Evolutionary conservation across 2,113 vertebrate species (phyloP).

Genomic region (Scatophagus argus): DNA sequence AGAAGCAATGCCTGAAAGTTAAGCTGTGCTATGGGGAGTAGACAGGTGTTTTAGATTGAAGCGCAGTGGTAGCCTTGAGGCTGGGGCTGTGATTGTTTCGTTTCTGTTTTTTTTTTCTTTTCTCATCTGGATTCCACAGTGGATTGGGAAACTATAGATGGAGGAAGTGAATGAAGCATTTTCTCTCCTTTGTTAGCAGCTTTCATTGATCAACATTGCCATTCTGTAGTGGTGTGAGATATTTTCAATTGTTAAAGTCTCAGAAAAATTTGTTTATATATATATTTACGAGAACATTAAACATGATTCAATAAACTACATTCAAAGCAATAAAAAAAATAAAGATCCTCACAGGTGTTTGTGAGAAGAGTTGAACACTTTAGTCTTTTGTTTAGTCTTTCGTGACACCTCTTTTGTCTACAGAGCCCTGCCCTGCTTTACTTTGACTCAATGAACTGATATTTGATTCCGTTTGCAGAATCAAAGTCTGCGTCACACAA

Average conservation of each 20-base stretch:
- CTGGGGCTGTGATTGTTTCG: no score
- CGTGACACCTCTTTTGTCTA: no score
- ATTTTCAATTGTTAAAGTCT: not conserved
- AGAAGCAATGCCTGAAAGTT: not conserved
- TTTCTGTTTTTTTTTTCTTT: not conserved
- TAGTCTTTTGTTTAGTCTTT: no score
- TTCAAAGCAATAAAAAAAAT: not conserved
- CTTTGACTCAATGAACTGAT: no score
- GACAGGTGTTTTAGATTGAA: conserved; percentile 4
- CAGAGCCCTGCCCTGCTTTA: no score
- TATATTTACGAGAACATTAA: not conserved
- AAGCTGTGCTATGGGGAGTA: not conserved
- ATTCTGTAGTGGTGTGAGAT: not conserved
- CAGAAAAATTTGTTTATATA: not conserved
- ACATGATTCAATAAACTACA: not conserved
- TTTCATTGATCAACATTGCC: not conserved
- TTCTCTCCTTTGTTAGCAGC: not conserved
- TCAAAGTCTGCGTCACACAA: no score
- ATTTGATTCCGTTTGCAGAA: no score
- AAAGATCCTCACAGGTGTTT: not conserved
- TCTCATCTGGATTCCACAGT: conserved; percentile 2
- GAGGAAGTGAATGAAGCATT: not conserved
- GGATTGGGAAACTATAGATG: conserved; percentile 6
- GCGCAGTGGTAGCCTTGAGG: not conserved
- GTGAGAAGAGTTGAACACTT: not conserved